A percentile compares a stretch with the other conserved stretches of the same genome.
These are phyloP conservation scores for Omphaloscelis lunosa DNA, from an alignment of 2,888 invertebrate genomes.

Conservation along the genomic window DNA sequence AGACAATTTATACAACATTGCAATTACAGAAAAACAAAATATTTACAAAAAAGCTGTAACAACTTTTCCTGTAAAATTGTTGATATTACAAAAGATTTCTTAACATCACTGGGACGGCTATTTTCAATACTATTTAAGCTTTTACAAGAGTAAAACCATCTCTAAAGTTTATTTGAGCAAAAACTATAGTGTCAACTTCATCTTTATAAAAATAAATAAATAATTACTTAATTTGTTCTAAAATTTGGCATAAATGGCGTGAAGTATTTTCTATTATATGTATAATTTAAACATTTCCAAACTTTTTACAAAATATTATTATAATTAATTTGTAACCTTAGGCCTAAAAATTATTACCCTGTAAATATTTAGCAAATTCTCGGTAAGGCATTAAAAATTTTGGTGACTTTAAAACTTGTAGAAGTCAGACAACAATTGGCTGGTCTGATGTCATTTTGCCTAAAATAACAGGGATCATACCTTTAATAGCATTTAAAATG, in stretches of 20 bases:
- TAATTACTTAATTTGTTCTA: not conserved
- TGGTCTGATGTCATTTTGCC: not conserved
- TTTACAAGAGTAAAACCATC: not conserved
- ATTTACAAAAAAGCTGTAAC: conserved; percentile 43
- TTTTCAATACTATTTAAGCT: conserved; percentile 11
- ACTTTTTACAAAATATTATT: not conserved
- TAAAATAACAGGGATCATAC: not conserved
- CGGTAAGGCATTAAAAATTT: not conserved
- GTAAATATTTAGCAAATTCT: conserved; percentile 19
- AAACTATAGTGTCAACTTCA: not conserved
- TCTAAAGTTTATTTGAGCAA: conserved; percentile 44
- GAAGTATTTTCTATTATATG: not conserved
- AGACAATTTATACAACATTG: conserved; percentile 50
- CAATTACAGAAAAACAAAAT: conserved; percentile 16
- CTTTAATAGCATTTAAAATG: not conserved
- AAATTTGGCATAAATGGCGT: not conserved
- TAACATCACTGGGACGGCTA: not conserved
- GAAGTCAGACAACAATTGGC: not conserved
- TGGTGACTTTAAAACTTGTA: not conserved
- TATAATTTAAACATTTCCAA: not conserved
- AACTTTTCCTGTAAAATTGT: not conserved
- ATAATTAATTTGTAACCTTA: conserved; percentile 19
- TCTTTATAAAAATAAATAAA: not conserved
- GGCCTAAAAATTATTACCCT: conserved; percentile 33
- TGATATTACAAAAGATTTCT: not conserved